A percentile compares a stretch with the other conserved stretches of the same genome.
phyloP scores from a whole-genome alignment of 1,140 invertebrate genomes.

The Ridgeia piscesae region DNA sequence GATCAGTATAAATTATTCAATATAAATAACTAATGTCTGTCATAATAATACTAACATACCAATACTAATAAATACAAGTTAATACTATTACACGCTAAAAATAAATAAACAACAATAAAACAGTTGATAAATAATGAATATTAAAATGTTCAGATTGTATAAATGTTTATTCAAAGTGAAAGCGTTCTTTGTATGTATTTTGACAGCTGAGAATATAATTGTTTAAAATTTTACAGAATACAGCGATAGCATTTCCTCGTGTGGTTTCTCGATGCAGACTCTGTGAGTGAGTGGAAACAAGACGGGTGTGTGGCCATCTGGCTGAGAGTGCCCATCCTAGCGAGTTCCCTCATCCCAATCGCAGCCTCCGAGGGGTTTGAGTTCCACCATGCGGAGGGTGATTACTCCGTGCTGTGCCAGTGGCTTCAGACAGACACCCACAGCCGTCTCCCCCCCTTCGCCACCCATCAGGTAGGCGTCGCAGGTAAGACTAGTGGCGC shows the following conservation, averaged over 20 bases:
- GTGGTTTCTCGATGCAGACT: background rate
- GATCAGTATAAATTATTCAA: too few species aligned
- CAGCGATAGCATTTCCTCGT: background rate
- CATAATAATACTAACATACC: too few species aligned
- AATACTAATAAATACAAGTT: too few species aligned
- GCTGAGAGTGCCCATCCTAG: constrained; percentile 39
- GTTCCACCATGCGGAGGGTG: constrained; percentile 82
- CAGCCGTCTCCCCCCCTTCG: constrained; percentile 74
- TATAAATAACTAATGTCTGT: too few species aligned
- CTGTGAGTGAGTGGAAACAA: constrained; percentile 1
- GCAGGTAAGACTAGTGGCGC: constrained; percentile 38
- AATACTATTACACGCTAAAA: too few species aligned
- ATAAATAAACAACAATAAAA: too few species aligned
- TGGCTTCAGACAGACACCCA: constrained; percentile 71
- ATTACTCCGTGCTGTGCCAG: constrained; percentile 75
- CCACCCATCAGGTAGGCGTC: constrained; percentile 74
- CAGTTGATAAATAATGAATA: too few species aligned
- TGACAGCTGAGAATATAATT: too few species aligned
- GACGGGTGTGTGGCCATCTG: constrained; percentile 29
- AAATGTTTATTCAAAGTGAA: too few species aligned
- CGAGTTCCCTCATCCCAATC: constrained; percentile 35
- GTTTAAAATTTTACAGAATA: too few species aligned
- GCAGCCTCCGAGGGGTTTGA: constrained; percentile 72
- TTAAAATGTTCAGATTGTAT: too few species aligned
- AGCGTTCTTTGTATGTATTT: too few species aligned